Base-by-base conservation (phyloP, 2,113 vertebrate genomes). In the Cettia cetti region DNA sequence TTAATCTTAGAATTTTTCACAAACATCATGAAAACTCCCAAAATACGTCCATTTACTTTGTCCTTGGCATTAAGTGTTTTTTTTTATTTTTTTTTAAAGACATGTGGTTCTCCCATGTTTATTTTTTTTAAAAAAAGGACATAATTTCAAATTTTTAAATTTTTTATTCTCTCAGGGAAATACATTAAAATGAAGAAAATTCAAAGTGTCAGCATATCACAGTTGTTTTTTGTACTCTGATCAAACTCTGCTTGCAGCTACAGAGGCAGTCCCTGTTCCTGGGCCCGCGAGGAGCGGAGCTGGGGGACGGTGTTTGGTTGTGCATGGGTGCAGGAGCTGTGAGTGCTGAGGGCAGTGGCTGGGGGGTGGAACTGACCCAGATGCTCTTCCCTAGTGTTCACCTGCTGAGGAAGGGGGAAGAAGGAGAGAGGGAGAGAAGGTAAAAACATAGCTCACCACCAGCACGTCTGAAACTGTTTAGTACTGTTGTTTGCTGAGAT, bases 271-370 rank as follows among this genome's bases (percentile, higher is more conserved):
- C 26, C 13, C 16, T 0, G 1, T 59, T 54, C 18, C 2, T 5
- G 27, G 57, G 72, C 39, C 42, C 0, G 1, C 0, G 0, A 40
- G 40, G 42, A 79, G 56, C 1, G 0, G 80, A 50, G 66, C 82
- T 66, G 61, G 44, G 81, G 39, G 7, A 72, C 4, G 0, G 57
- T 5, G 15, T 28, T 28, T 74, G 65, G 21, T 12, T 28, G 19
- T 65, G 49, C 3, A 2, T 64, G 42, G 50, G 31, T 0, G 0
- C 68, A 11, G 39, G n/a, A 82, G 44, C 66, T 19, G 0, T 8
- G n/a, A 5, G 4, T 22, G 61, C 35, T 14, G 56, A 39, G 60
- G 64, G 10, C 40, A 64, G 63, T 7, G 6, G 4, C 0, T 76
- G 72, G 54, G 44, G 74, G 21, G 47, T 78, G 64, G 57, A 78